Evolutionary conservation across 2,888 invertebrate species (phyloP).

Genomic region (Melikaiella ostensackeni): DNA sequence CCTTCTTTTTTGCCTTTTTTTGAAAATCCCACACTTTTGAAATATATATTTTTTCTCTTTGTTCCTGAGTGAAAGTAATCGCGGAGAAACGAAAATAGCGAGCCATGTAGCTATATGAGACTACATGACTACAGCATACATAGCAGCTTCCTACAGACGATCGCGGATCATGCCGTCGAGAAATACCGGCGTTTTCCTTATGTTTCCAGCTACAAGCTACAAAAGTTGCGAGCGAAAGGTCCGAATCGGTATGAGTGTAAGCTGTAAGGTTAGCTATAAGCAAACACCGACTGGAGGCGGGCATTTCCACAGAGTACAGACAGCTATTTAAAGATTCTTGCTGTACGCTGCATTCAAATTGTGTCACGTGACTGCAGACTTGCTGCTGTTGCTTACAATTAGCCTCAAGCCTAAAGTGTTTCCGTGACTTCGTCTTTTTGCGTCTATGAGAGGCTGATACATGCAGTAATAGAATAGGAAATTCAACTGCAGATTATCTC

Average conservation of each 20-base stretch:
- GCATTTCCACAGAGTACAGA: constrained; percentile 10
- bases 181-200: constrained; percentile 2
- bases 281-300: constrained; percentile 1
- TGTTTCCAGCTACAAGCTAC: not conserved
- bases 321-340: constrained; percentile 56
- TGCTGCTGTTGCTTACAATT: not conserved
- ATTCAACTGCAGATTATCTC: not conserved
- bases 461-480: not conserved
- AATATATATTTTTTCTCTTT: not conserved
- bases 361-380: constrained; percentile 46
- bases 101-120: not conserved
- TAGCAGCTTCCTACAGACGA: constrained; percentile 4
- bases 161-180: not conserved
- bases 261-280: constrained; percentile 3
- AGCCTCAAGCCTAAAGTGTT: not conserved
- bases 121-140: not conserved
- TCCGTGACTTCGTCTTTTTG: not conserved
- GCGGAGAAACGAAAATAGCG: not conserved
- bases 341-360: constrained; percentile 48
- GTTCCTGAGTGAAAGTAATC: not conserved
- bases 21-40: not conserved
- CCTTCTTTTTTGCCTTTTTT: not conserved
- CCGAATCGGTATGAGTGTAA: constrained; percentile 5
- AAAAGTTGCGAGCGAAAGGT: constrained; percentile 4
- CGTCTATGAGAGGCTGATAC: not conserved